Base-by-base conservation (phyloP, 2,797 vertebrate genomes). In the Sandelia bainsii region DNA sequence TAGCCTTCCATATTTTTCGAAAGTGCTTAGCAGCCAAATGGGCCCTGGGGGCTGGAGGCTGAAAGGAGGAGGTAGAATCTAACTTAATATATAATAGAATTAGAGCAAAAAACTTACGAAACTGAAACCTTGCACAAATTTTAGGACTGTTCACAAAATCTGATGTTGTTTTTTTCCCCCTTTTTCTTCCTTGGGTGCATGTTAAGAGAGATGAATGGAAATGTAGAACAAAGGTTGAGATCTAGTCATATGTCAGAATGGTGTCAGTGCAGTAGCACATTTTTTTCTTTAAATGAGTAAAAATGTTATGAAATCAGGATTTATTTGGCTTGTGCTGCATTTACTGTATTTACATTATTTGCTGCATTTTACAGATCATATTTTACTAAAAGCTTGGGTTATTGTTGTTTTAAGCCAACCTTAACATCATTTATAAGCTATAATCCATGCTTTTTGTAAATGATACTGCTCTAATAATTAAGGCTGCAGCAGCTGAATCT, bases 21-120 rank as follows among this genome's bases (percentile, higher is more conserved):
- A 87, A 69, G 81, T 68, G 75, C 71, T 85, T 82, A 62, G 81
- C 82, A 84, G 82, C 78, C 75, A 76, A 81, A 40, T 75, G 76
- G 63, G 70, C 79, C 81, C 79, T 51, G 64, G 69, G 66, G 81
- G 80, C 61, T 32, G 11, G 66, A 81, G 74, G 74, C 73, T 85
- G 72, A 49, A 77, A 77, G 12, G 40, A 65, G 62, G 63, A 62
- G 65, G 53, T 61, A 62, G 58, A 76, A 44, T 29, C 40, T 54
- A 23, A 66, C 72, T 77, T 80, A 54, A 75, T 82, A 39, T 81
- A 37, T 69, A 77, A 82, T 83, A 42, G 78, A 86, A 83, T 80
- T 63, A 66, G 44, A 81, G 46, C 57, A 69, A 61, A 69, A 69
- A 61, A 62, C 53, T 70, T 74, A 67, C 20, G 77, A 74, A 82